Base-by-base conservation (phyloP, 2,113 vertebrate species). In the Gnathonemus echidnorhynchus region DNA sequence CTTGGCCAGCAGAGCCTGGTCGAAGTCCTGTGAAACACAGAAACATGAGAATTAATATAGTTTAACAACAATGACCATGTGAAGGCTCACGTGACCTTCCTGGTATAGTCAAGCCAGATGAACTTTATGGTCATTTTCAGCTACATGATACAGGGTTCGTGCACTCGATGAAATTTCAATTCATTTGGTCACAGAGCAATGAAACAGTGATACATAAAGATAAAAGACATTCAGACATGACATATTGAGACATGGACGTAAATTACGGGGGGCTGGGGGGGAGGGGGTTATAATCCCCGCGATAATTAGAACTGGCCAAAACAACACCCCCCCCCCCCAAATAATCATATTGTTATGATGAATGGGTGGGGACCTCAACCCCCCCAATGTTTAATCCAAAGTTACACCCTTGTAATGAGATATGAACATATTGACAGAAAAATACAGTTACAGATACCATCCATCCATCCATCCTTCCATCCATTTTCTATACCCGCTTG, bases 21-120 rank as follows among this genome's bases (percentile, higher is more conserved):
- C 95, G 86, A 98, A 91, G 92, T 97, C 97, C 98, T 98, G 90
- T 91, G 91, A 91, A 58, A 56, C 42, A 19, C 11, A 35, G 49
- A 39, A 39, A 8, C 49, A 87, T 7, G 50, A 56, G 86, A 87
- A 89, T 88, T 46, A 7, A 74, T 9, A 6, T 10, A 3, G 45
- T 49, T 56, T 53, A 87, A 80, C 42, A 19, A 80, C 13, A 17
- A 39, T 0, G 4, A 42, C 13, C 74, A 11, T 27, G n/a, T 31
- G 35, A 6, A 80, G 11, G 31, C 31, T 35, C 70, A 35, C 0
- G 13, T 42, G 31, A 80, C 15, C 74, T 70, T 70, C n/a, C n/a
- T 70, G 62, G 62, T 70, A 70, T 0, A 27, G n/a, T 70, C 27
- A 31, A 31, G 62, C n/a, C 24, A 70, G n/a, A 13, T 11, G 24